Evolutionary conservation across 2,888 invertebrate species (phyloP).

Genomic region (Byasa hedistus): DNA sequence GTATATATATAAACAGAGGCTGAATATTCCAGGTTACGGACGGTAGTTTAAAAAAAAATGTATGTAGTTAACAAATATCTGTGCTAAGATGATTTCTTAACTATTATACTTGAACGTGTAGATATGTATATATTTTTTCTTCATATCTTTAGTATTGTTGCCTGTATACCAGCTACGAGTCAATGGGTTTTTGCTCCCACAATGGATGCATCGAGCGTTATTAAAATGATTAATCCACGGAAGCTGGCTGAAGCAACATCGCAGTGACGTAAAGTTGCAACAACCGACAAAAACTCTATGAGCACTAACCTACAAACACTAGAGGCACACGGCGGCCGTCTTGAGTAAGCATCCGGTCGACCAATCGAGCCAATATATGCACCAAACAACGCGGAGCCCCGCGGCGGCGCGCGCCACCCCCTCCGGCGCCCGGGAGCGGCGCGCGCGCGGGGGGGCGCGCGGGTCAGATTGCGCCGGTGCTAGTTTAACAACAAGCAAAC

Average conservation of each 20-base stretch:
- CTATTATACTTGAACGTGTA: no score
- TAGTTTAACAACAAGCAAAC: conserved; percentile 55
- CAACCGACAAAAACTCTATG: conserved; percentile 40
- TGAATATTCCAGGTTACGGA: no score
- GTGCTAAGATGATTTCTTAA: no score
- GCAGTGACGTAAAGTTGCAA: conserved; percentile 26
- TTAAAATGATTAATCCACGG: conserved; percentile 29
- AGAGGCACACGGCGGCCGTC: conserved; percentile 53
- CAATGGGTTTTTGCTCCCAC: not conserved
- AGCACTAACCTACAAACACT: conserved; percentile 38
- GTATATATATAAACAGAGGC: not conserved
- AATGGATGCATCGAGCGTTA: conserved; percentile 8
- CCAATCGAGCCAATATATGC: conserved; percentile 73
- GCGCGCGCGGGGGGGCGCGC: conserved; percentile 39
- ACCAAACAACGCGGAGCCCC: conserved; percentile 52
- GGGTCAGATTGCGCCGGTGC: conserved; percentile 50
- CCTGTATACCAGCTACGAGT: not conserved
- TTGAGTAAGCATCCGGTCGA: conserved; percentile 73
- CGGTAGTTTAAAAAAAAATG: no score
- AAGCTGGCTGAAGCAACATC: conserved; percentile 16
- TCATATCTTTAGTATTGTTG: no score
- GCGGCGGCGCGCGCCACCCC: conserved; percentile 37
- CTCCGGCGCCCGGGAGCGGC: conserved; percentile 31
- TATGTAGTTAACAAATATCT: no score
- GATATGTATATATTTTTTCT: no score